Percentiles rank a stretch among this genome's conserved stretches.
phyloP scores from a whole-genome alignment of 2,797 vertebrate genomes.

The Hapalemur alaotrensis region DNA sequence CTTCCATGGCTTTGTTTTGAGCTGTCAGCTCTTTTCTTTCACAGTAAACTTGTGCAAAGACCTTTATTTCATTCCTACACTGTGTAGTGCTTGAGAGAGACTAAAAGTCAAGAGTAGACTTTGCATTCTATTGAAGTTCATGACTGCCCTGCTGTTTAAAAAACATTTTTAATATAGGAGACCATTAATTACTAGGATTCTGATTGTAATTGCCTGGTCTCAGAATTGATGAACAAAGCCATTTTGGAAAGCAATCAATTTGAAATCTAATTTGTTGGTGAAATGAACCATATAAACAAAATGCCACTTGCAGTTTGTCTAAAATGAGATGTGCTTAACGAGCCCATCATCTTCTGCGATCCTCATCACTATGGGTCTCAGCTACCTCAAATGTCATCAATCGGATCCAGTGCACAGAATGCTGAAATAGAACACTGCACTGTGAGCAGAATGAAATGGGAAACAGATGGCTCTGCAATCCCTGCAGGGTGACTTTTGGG shows the following conservation, averaged over 20 bases:
- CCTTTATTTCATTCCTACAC: neutral
- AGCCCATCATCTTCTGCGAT: slow-evolving; percentile 83
- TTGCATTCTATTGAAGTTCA: slow-evolving; percentile 78
- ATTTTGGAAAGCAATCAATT: slow-evolving; percentile 88
- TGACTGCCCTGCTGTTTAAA: slow-evolving; percentile 72
- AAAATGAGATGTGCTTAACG: slow-evolving; percentile 88
- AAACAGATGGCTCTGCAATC: slow-evolving; percentile 72
- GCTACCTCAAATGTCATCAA: slow-evolving; percentile 78
- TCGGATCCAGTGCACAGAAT: slow-evolving; percentile 66
- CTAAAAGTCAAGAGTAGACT: slow-evolving; percentile 63
- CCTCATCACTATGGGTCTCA: slow-evolving; percentile 81
- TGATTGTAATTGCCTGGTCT: slow-evolving; percentile 84
- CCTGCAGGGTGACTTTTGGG: slow-evolving; percentile 56
- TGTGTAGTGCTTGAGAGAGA: neutral
- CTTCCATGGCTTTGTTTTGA: neutral
- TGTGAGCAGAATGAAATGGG: slow-evolving; percentile 62
- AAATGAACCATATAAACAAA: slow-evolving; percentile 90
- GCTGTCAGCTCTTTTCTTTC: neutral
- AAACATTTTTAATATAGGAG: slow-evolving; percentile 81
- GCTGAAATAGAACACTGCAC: slow-evolving; percentile 68
- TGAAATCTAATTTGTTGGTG: slow-evolving; percentile 89
- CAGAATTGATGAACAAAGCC: slow-evolving; percentile 87
- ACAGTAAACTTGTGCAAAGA: slow-evolving; percentile 18
- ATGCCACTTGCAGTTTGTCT: slow-evolving; percentile 87
- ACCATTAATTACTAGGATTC: slow-evolving; percentile 86